These are phyloP conservation scores for Cercocebus atys DNA, from an alignment of 2,113 vertebrate genomes.

Conservation along the genomic window DNA sequence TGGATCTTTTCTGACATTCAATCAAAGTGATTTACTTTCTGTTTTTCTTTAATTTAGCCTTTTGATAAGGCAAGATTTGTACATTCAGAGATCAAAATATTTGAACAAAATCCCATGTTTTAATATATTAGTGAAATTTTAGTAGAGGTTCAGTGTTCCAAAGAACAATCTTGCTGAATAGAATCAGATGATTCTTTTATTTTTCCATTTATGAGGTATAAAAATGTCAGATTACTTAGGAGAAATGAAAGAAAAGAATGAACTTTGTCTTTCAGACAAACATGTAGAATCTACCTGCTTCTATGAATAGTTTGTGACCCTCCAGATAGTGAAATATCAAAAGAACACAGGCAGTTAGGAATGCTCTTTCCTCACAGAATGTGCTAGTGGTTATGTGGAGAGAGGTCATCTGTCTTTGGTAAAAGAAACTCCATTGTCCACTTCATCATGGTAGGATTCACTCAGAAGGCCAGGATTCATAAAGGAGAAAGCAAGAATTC, in stretches of 20 bases:
- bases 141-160: not conserved
- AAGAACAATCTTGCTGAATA: not conserved
- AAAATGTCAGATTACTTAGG: not conserved
- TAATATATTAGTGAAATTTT: not conserved
- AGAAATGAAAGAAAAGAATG: not conserved
- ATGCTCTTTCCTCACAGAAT: not conserved
- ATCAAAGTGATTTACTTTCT: not conserved
- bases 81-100: not conserved
- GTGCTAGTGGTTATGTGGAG: not conserved
- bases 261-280: not conserved
- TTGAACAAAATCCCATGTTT: not conserved
- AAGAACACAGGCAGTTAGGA: not conserved
- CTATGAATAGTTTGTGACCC: not conserved
- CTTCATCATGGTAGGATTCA: not conserved
- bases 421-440: not conserved
- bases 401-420: not conserved
- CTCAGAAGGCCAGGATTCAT: not conserved
- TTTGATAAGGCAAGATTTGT: slow-evolving; percentile 1
- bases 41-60: slow-evolving; percentile 27
- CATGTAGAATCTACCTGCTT: not conserved
- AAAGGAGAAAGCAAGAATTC: not conserved
- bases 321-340: not conserved
- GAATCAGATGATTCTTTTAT: not conserved
- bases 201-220: not conserved
- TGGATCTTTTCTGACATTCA: slow-evolving; percentile 32